Percentiles rank a stretch among this genome's conserved stretches.
Conservation (phyloP, 2,888 invertebrate genomes). For the Dryocosmus kuriphilus region DNA sequence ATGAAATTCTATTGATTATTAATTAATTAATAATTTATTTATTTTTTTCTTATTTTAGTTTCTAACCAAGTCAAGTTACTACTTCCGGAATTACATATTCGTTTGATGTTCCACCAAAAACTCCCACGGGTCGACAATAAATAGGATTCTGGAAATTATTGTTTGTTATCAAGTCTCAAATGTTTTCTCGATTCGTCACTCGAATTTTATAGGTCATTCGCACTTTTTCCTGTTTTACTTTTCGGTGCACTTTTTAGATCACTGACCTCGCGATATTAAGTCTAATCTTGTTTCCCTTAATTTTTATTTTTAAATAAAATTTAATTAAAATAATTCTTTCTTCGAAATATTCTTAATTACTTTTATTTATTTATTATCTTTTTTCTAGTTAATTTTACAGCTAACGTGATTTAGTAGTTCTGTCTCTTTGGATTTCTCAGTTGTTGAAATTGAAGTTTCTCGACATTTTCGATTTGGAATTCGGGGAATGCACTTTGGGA, state of each 20-base stretch:
- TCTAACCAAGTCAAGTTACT: background rate
- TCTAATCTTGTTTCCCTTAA: too few species aligned
- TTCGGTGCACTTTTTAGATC: background rate
- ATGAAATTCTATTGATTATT: background rate
- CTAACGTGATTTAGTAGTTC: background rate
- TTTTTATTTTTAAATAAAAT: too few species aligned
- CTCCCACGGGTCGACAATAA: conserved; percentile 6
- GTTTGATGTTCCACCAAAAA: background rate
- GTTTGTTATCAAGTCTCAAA: background rate
- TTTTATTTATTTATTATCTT: background rate
- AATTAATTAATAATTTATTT: background rate
- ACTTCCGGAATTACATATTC: background rate
- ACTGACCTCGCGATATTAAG: background rate
- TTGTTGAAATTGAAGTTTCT: background rate
- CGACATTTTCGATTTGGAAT: background rate
- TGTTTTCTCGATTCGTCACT: background rate
- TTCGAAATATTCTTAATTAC: background rate
- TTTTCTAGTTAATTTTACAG: background rate
- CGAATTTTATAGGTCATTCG: background rate
- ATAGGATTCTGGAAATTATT: background rate
- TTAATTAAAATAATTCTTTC: too few species aligned
- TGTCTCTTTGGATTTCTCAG: background rate
- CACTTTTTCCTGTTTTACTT: background rate
- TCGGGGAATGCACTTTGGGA: conserved; percentile 6
- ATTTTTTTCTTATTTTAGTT: background rate